A percentile compares a stretch with the other conserved stretches of the same genome.
phyloP scores from a whole-genome alignment of 30 jellyfish, hydroid and myxozoan species.

The Chironex yamaguchii region DNA sequence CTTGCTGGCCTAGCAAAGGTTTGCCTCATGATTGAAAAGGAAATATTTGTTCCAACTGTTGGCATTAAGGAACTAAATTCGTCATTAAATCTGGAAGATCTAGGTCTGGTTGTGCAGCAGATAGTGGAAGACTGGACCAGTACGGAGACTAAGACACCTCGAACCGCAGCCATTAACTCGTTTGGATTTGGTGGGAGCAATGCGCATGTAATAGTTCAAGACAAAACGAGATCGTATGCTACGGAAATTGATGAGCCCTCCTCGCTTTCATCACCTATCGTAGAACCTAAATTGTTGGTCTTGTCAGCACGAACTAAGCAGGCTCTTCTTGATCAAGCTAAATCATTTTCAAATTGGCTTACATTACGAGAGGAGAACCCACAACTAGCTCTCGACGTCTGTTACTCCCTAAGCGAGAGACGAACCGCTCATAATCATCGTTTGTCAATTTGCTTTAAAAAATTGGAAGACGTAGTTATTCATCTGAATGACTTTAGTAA shows the following conservation, averaged over 20 bases:
- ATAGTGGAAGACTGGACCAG: conserved; percentile 23
- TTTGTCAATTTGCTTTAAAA: not conserved
- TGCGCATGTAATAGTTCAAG: conserved; percentile 44
- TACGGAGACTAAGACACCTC: not conserved
- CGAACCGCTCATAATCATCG: conserved; percentile 50
- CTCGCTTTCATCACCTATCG: not conserved
- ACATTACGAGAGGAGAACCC: not conserved
- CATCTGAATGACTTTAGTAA: not conserved
- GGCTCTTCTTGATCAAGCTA: conserved; percentile 42
- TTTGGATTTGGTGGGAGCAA: conserved; percentile 78
- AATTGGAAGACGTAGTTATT: not conserved
- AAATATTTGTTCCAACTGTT: conserved; percentile 38
- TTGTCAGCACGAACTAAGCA: conserved; percentile 30
- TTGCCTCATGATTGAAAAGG: conserved; percentile 62
- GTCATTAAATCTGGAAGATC: conserved; percentile 30
- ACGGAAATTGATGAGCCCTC: not conserved
- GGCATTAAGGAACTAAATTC: conserved; percentile 30
- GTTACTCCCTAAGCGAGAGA: conserved; percentile 54
- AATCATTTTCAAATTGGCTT: conserved; percentile 33
- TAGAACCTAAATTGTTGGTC: not conserved
- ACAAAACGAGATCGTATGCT: not conserved
- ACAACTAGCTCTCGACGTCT: conserved; percentile 1
- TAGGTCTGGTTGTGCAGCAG: conserved; percentile 11
- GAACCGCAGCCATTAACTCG: conserved; percentile 51
- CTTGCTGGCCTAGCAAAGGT: conserved; percentile 67